phyloP scores from a whole-genome alignment of 2,797 vertebrate genomes.

The Acanthopagrus latus region DNA sequence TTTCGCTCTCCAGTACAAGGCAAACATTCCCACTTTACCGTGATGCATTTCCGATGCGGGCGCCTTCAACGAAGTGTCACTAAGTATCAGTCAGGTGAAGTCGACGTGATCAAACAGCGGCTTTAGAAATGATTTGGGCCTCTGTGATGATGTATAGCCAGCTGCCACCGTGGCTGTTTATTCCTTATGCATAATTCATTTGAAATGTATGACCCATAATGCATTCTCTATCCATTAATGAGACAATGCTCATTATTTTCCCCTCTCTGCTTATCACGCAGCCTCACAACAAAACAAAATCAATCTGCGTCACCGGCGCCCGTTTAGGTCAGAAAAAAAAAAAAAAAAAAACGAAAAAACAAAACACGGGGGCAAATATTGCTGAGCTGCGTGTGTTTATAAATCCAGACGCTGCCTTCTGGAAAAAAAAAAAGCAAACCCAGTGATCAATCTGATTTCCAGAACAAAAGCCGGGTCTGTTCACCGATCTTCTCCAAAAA shows the following conservation, averaged over 20 bases:
- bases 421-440: constrained; percentile 18
- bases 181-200: constrained; percentile 78
- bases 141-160: constrained; percentile 51
- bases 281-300: constrained; percentile 74
- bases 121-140: constrained; percentile 29
- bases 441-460: constrained; percentile 66
- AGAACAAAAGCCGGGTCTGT: constrained; percentile 64
- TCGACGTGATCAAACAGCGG: constrained; percentile 54
- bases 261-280: constrained; percentile 62
- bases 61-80: constrained; percentile 5
- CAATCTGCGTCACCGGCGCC: constrained; percentile 69
- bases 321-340: constrained; percentile 46
- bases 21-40: constrained; percentile 16
- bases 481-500: constrained; percentile 33
- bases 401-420: constrained; percentile 36
- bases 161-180: constrained; percentile 56
- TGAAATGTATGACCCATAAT: constrained; percentile 67
- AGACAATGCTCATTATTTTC: constrained; percentile 77
- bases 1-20: not conserved
- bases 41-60: constrained; percentile 25
- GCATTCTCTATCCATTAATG: constrained; percentile 72
- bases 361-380: constrained; percentile 34
- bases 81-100: constrained; percentile 41
- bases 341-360: too few relatives aligned
- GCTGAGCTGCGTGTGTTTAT: constrained; percentile 52